phyloP scores from a whole-genome alignment of 2,888 invertebrate genomes.

The Xanthia togata region DNA sequence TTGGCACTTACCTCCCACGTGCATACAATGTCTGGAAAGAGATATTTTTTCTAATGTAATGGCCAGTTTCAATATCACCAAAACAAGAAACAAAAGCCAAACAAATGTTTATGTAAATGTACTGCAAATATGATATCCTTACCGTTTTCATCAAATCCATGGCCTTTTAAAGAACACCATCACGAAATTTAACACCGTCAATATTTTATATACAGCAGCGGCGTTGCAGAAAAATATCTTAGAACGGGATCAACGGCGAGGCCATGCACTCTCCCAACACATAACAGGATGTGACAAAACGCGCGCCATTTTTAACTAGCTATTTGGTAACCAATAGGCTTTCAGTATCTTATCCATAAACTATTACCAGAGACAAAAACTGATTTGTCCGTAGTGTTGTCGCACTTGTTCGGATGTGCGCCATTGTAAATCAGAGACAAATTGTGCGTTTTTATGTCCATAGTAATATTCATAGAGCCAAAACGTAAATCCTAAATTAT shows the following conservation, averaged over 20 bases:
- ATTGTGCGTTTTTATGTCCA: constrained; percentile 23
- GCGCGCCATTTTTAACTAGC: constrained; percentile 84
- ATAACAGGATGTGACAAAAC: constrained; percentile 90
- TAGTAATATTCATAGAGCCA: constrained; percentile 1
- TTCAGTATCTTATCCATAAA: constrained; percentile 70
- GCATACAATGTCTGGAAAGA: constrained; percentile 90
- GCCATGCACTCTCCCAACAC: constrained; percentile 86
- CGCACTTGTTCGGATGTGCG: constrained; percentile 69
- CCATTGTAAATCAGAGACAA: constrained; percentile 39
- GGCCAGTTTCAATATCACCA: constrained; percentile 91
- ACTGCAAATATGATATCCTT: constrained; percentile 80
- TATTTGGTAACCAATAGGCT: constrained; percentile 76
- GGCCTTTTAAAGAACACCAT: constrained; percentile 90
- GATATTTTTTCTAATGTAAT: constrained; percentile 91
- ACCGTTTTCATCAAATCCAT: constrained; percentile 92
- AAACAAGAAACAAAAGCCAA: constrained; percentile 91
- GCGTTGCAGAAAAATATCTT: constrained; percentile 81
- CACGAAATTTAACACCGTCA: constrained; percentile 86
- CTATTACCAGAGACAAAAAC: constrained; percentile 62
- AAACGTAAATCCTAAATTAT: background rate
- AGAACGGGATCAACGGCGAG: constrained; percentile 86
- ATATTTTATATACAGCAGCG: constrained; percentile 83
- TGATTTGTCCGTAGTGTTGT: constrained; percentile 66
- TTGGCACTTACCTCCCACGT: constrained; percentile 89
- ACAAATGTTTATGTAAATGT: constrained; percentile 83